These are phyloP conservation scores for Tauraco erythrolophus DNA, from an alignment of 2,113 vertebrate genomes.

Conservation along the genomic window DNA sequence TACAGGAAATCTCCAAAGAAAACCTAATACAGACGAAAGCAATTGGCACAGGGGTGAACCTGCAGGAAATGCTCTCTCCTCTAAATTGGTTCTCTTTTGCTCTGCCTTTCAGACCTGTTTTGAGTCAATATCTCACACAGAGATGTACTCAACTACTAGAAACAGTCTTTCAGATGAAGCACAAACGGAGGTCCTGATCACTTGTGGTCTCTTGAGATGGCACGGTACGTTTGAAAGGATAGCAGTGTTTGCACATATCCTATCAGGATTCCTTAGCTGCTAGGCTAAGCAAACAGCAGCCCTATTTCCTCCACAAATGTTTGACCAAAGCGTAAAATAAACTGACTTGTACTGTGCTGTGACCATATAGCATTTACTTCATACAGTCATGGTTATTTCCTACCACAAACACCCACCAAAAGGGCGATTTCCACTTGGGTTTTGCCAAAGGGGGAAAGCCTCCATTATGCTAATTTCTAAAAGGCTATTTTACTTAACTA, in stretches of 20 bases:
- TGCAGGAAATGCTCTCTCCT: background rate
- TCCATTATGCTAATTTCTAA: background rate
- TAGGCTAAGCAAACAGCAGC: background rate
- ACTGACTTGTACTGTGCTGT: background rate
- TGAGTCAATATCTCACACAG: background rate
- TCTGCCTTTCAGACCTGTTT: constrained; percentile 5
- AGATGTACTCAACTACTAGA: background rate
- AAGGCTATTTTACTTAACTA: background rate
- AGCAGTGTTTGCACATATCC: background rate
- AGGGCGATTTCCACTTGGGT: background rate
- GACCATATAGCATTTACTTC: background rate
- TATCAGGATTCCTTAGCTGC: background rate
- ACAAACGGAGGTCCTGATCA: background rate
- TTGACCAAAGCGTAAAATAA: background rate
- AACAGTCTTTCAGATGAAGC: background rate
- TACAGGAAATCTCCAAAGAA: background rate
- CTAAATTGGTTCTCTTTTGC: background rate
- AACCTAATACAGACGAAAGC: background rate
- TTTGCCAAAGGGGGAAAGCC: background rate
- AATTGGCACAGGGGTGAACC: background rate
- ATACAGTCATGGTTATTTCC: background rate
- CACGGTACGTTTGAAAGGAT: background rate
- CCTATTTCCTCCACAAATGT: background rate
- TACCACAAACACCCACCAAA: background rate
- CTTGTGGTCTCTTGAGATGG: background rate